Conservation (phyloP, 2,113 vertebrate genomes). For the Aptenodytes patagonicus region DNA sequence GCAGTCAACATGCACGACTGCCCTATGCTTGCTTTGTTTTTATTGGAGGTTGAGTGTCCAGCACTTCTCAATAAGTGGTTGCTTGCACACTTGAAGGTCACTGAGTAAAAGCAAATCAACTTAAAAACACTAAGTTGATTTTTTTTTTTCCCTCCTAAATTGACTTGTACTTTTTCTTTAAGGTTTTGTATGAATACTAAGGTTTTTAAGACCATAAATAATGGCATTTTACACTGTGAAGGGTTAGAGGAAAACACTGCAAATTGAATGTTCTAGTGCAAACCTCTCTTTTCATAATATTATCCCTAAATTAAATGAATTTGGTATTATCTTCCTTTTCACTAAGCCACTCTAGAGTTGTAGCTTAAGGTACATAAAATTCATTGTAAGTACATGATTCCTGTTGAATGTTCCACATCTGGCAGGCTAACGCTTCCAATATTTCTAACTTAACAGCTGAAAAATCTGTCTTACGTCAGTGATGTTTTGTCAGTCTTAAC, state of each 20-base stretch:
- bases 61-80: background rate
- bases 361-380: constrained; percentile 57
- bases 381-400: background rate
- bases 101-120: background rate
- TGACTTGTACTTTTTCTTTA: background rate
- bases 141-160: background rate
- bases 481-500: constrained; percentile 41
- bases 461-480: constrained; percentile 38
- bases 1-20: background rate
- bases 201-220: background rate
- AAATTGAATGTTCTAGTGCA: background rate
- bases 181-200: background rate
- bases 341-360: constrained; percentile 21
- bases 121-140: background rate
- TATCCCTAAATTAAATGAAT: background rate
- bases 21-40: background rate
- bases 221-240: background rate
- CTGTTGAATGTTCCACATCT: constrained; percentile 55
- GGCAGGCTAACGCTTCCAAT: constrained; percentile 36
- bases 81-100: background rate
- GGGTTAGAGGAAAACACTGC: background rate
- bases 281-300: background rate
- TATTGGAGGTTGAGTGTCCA: background rate
- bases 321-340: background rate
- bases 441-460: constrained; percentile 33